A percentile compares a stretch with the other conserved stretches of the same genome.
These are phyloP conservation scores for Amphiprion ocellaris DNA, from an alignment of 2,113 vertebrate genomes.

Conservation along the genomic window DNA sequence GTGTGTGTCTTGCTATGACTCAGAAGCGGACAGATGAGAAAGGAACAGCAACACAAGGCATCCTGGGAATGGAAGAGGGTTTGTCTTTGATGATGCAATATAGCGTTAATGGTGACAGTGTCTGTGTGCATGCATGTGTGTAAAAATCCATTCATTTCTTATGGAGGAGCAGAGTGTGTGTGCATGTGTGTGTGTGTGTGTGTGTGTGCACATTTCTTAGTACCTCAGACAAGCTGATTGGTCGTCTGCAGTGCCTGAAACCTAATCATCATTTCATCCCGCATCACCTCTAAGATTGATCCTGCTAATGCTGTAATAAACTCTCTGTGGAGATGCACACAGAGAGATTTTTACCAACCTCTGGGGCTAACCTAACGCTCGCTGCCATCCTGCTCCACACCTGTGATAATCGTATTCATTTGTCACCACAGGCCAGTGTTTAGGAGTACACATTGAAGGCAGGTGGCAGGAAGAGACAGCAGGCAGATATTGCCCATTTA, in stretches of 20 bases:
- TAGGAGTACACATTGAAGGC: constrained; percentile 41
- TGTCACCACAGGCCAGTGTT: constrained; percentile 35
- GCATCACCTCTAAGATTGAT: constrained; percentile 16
- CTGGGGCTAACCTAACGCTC: background rate
- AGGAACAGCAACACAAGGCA: constrained; percentile 43
- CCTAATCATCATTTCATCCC: constrained; percentile 20
- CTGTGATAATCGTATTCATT: constrained; percentile 49
- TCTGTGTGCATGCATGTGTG: constrained; percentile 7
- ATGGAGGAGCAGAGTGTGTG: background rate
- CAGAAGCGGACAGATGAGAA: constrained; percentile 51
- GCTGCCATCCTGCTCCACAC: constrained; percentile 31
- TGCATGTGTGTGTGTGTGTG: background rate
- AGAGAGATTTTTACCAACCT: constrained; percentile 21
- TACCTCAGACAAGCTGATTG: too few species aligned
- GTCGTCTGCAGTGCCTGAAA: background rate
- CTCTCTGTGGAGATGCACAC: constrained; percentile 8
- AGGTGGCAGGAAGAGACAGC: constrained; percentile 13
- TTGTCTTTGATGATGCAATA: constrained; percentile 75
- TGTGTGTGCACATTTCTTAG: background rate
- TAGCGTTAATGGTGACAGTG: constrained; percentile 35
- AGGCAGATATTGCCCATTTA: constrained; percentile 1
- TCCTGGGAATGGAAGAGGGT: constrained; percentile 46
- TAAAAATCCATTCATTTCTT: background rate
- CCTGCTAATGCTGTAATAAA: constrained; percentile 13
- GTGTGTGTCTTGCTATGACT: background rate